Conservation (phyloP, 2,113 vertebrate genomes). For the Bubo blakistoni region DNA sequence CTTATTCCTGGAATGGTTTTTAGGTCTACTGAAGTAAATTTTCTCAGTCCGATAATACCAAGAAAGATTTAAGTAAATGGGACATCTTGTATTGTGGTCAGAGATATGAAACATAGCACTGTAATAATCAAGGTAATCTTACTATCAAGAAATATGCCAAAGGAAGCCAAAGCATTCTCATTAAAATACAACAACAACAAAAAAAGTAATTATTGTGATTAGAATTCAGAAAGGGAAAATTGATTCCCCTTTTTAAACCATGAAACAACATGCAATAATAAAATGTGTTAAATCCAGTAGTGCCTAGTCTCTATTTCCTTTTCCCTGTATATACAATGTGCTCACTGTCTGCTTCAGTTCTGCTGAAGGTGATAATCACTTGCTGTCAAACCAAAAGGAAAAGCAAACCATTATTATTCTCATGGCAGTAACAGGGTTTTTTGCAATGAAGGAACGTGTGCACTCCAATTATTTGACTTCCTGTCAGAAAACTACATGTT, state of each 20-base stretch:
- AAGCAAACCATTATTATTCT: neutral
- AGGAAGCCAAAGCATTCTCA: neutral
- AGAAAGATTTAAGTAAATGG: slow-evolving; percentile 32
- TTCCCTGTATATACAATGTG: accelerated
- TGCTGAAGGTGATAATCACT: neutral
- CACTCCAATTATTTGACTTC: neutral
- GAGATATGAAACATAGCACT: neutral
- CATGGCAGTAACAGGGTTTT: neutral
- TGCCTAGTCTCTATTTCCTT: neutral
- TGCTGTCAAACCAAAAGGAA: neutral
- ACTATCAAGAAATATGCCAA: neutral
- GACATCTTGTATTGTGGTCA: neutral
- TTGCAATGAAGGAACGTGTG: neutral
- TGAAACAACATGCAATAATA: neutral
- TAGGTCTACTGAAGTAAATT: slow-evolving; percentile 4
- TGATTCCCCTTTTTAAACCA: neutral
- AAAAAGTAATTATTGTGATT: neutral
- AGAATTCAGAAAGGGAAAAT: neutral
- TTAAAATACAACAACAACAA: neutral
- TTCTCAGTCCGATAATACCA: neutral
- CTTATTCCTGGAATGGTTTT: slow-evolving; percentile 48
- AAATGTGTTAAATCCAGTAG: neutral
- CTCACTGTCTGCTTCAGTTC: neutral
- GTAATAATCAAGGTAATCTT: neutral
- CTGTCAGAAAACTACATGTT: neutral